Conservation (phyloP, 2,888 invertebrate genomes). For the Dryobota labecula region DNA sequence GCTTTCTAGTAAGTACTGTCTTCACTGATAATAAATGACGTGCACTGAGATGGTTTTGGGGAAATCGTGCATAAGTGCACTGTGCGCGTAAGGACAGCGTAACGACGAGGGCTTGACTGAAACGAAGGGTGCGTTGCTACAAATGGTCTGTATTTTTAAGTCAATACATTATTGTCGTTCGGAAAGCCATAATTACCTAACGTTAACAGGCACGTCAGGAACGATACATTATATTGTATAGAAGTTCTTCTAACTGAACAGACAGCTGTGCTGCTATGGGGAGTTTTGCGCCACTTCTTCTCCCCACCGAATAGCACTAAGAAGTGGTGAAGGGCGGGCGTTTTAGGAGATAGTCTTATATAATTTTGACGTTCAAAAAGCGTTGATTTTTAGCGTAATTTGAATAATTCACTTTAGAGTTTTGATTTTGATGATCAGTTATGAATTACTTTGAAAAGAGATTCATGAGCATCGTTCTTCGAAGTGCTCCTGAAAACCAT, state of each 20-base stretch:
- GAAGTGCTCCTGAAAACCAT: neutral
- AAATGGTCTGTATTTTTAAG: neutral
- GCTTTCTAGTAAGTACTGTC: neutral
- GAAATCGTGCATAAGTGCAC: too few relatives aligned
- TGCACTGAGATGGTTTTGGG: neutral
- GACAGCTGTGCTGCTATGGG: too few relatives aligned
- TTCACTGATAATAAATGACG: neutral
- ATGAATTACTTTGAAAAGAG: neutral
- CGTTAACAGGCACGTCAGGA: neutral
- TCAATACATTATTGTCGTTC: neutral
- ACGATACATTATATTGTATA: too few relatives aligned
- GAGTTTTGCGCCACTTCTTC: too few relatives aligned
- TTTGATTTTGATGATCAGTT: neutral
- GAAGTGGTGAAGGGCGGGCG: too few relatives aligned
- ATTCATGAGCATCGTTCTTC: neutral
- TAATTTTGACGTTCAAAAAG: too few relatives aligned
- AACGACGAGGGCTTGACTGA: neutral
- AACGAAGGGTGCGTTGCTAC: neutral
- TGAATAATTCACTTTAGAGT: too few relatives aligned
- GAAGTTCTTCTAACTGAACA: too few relatives aligned
- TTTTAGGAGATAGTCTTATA: too few relatives aligned
- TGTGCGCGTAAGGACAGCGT: neutral
- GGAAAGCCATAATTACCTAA: neutral
- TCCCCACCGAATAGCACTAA: too few relatives aligned
- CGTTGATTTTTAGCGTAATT: too few relatives aligned